phyloP scores from a whole-genome alignment of 2,888 invertebrate genomes.

The Tiliacea citrago region DNA sequence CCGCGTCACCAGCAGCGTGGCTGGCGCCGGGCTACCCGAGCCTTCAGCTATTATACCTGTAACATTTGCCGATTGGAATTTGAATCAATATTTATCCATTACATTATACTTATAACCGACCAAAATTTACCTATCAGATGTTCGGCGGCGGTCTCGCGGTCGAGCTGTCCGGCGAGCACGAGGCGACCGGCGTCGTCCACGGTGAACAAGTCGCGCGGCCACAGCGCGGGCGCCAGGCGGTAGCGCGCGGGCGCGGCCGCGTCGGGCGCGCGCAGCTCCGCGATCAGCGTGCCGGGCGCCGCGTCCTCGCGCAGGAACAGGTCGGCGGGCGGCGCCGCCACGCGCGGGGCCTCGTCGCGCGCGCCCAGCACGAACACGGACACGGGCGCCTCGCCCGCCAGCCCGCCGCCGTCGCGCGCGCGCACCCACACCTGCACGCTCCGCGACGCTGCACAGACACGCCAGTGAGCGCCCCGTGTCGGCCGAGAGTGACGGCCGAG shows the following conservation, averaged over 20 bases:
- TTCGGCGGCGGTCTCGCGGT: slow-evolving; percentile 93
- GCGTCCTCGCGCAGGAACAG: slow-evolving; percentile 95
- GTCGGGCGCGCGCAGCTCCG: slow-evolving; percentile 74
- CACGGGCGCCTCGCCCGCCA: slow-evolving; percentile 95
- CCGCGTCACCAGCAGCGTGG: slow-evolving; percentile 93
- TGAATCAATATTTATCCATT: too few relatives aligned
- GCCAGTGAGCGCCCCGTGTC: neutral
- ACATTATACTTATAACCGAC: too few relatives aligned
- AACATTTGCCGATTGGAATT: too few relatives aligned
- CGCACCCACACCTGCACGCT: slow-evolving; percentile 97
- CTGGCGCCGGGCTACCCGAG: slow-evolving; percentile 89
- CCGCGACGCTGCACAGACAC: slow-evolving; percentile 91
- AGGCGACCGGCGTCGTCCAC: slow-evolving; percentile 94
- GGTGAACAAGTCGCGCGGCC: slow-evolving; percentile 92
- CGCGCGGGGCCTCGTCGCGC: slow-evolving; percentile 93
- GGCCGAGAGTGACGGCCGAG: neutral
- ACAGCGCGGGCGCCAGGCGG: slow-evolving; percentile 79
- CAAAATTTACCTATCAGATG: slow-evolving; percentile 92
- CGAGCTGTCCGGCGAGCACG: slow-evolving; percentile 93
- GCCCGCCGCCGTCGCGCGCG: slow-evolving; percentile 95
- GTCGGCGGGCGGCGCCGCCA: slow-evolving; percentile 93
- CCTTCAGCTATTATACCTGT: slow-evolving; percentile 83
- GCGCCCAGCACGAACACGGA: slow-evolving; percentile 94
- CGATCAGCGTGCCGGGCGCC: slow-evolving; percentile 87
- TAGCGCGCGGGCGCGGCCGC: slow-evolving; percentile 62